Conservation (phyloP, 2,888 invertebrate genomes). For the Emmelina monodactyla region DNA sequence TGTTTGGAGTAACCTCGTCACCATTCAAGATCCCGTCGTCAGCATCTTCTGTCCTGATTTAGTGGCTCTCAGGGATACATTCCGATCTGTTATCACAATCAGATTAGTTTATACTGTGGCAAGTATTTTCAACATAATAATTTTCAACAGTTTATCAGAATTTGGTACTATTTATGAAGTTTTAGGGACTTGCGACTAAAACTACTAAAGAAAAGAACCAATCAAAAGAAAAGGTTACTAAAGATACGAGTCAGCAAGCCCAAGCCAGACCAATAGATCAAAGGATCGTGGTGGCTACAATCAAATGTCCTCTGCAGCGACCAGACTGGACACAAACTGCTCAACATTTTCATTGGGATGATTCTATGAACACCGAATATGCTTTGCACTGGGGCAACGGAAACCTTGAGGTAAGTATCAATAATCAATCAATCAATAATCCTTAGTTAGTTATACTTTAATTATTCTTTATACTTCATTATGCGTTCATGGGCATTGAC, state of each 20-base stretch:
- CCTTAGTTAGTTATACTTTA: too few species aligned
- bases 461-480: too few species aligned
- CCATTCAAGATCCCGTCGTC: conserved; percentile 57
- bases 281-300: conserved; percentile 45
- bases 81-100: conserved; percentile 53
- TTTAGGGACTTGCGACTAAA: too few species aligned
- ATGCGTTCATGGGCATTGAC: too few species aligned
- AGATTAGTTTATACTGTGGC: conserved; percentile 61
- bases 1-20: conserved; percentile 61
- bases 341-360: conserved; percentile 66
- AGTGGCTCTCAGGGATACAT: conserved; percentile 59
- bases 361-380: conserved; percentile 41
- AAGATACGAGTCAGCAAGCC: conserved; percentile 32
- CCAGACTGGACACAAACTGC: conserved; percentile 63
- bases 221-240: too few species aligned
- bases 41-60: conserved; percentile 59
- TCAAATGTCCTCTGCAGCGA: conserved; percentile 45
- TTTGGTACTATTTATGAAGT: too few species aligned
- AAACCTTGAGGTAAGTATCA: conserved; percentile 39
- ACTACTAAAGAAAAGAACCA: too few species aligned
- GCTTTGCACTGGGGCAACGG: conserved; percentile 53
- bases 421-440: too few species aligned
- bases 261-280: too few species aligned
- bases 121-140: too few species aligned
- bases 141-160: too few species aligned